Evolutionary conservation across 2,797 vertebrate species (phyloP).

Genomic region (Capromys pilorides): DNA sequence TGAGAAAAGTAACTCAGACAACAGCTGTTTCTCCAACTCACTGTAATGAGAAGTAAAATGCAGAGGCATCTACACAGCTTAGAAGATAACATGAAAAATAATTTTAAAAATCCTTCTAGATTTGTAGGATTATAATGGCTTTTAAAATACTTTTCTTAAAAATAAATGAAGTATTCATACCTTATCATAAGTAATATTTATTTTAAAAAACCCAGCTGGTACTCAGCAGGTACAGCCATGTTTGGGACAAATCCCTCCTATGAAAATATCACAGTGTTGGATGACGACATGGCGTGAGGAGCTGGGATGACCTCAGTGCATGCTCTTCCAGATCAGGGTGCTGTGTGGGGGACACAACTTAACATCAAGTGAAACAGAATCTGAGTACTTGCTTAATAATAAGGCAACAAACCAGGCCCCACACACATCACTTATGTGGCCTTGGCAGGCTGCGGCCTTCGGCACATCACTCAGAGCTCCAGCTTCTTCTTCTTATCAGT

Average conservation of each 20-base stretch:
- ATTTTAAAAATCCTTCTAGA: neutral
- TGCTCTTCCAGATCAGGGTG: neutral
- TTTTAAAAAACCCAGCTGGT: neutral
- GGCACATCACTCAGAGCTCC: too few relatives aligned
- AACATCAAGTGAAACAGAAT: neutral
- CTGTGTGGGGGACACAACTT: too few relatives aligned
- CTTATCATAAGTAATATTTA: neutral
- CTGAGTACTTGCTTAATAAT: too few relatives aligned
- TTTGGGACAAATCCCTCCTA: neutral
- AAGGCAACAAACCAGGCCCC: neutral
- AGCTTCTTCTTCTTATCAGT: neutral
- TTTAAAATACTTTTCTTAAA: too few relatives aligned
- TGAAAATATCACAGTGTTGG: fast-evolving
- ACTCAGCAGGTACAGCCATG: fast-evolving
- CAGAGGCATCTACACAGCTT: too few relatives aligned
- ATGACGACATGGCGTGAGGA: fast-evolving
- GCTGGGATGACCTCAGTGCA: fast-evolving
- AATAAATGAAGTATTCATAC: neutral
- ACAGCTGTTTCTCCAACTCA: neutral
- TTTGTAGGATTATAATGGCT: neutral
- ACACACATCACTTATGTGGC: fast-evolving
- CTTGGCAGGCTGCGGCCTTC: neutral
- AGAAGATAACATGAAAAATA: neutral
- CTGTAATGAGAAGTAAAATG: fast-evolving
- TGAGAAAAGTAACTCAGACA: too few relatives aligned